phyloP scores from a whole-genome alignment of 2,797 vertebrate genomes.

The Sparidentex hasta region DNA sequence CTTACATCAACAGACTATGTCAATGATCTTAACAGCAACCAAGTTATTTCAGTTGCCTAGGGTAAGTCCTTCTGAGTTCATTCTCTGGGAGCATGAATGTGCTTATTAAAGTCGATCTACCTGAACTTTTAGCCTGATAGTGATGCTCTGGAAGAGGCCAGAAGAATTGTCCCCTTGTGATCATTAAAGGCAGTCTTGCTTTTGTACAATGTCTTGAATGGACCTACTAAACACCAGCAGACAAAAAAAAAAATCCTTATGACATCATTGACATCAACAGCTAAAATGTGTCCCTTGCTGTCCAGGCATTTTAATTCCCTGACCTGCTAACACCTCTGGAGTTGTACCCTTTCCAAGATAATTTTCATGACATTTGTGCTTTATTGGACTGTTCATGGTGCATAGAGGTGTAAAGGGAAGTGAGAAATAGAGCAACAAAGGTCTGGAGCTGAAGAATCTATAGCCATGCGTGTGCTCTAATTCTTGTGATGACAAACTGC shows the following conservation, averaged over 20 bases:
- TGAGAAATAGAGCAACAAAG: slow-evolving; percentile 14
- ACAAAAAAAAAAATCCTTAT: not conserved
- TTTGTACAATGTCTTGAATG: slow-evolving; percentile 40
- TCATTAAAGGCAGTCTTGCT: slow-evolving; percentile 47
- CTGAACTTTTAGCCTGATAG: slow-evolving; percentile 31
- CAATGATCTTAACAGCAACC: too few relatives aligned
- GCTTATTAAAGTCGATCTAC: slow-evolving; percentile 17
- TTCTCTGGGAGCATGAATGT: slow-evolving; percentile 25
- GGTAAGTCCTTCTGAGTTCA: not conserved
- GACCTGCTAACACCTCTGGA: slow-evolving; percentile 6
- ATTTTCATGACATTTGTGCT: slow-evolving; percentile 21
- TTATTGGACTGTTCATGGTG: slow-evolving; percentile 22
- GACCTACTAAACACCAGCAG: not conserved
- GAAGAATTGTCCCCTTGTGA: slow-evolving; percentile 46
- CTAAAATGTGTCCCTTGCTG: not conserved
- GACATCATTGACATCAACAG: too few relatives aligned
- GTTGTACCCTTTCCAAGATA: slow-evolving; percentile 26
- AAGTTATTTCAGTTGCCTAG: not conserved
- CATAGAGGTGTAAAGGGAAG: not conserved
- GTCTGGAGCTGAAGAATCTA: slow-evolving; percentile 20
- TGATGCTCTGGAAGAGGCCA: slow-evolving; percentile 25
- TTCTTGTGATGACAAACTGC: slow-evolving; percentile 62
- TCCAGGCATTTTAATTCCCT: not conserved
- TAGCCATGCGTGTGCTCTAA: slow-evolving; percentile 26
- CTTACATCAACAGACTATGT: too few relatives aligned